These are phyloP conservation scores for Drosophila parthenogenetica DNA, from an alignment of 2,888 invertebrate genomes.

Conservation along the genomic window DNA sequence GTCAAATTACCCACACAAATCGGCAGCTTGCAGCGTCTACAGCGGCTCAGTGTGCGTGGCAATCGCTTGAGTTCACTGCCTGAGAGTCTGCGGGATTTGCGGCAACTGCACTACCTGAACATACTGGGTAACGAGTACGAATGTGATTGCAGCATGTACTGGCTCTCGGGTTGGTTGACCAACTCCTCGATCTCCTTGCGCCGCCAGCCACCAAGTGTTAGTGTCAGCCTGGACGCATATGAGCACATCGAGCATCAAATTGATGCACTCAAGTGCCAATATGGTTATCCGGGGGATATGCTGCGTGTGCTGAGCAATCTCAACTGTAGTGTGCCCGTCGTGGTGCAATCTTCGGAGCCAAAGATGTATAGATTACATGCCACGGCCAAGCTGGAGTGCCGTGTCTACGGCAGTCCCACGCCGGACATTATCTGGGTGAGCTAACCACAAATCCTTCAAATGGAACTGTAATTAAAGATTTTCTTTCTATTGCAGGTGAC, in stretches of 20 bases:
- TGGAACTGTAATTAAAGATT: too few relatives aligned
- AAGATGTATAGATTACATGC: slow-evolving; percentile 88
- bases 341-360: slow-evolving; percentile 88
- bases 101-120: slow-evolving; percentile 88
- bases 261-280: slow-evolving; percentile 88
- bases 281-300: slow-evolving; percentile 89
- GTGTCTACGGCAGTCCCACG: slow-evolving; percentile 90
- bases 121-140: slow-evolving; percentile 92
- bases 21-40: slow-evolving; percentile 85
- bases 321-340: slow-evolving; percentile 89
- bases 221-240: slow-evolving; percentile 40
- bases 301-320: slow-evolving; percentile 89
- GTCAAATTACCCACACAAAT: slow-evolving; percentile 86
- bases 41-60: slow-evolving; percentile 89
- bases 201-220: slow-evolving; percentile 84
- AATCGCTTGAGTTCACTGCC: slow-evolving; percentile 91
- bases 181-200: slow-evolving; percentile 62
- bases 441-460: too few relatives aligned
- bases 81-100: slow-evolving; percentile 88
- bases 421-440: slow-evolving; percentile 92
- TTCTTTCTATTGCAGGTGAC: slow-evolving; percentile 86
- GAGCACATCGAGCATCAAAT: slow-evolving; percentile 80
- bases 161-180: slow-evolving; percentile 89
- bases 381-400: slow-evolving; percentile 91
- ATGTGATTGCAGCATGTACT: slow-evolving; percentile 94